Evolutionary conservation across 2,888 invertebrate species (phyloP).

Genomic region (Abrostola triplasia): DNA sequence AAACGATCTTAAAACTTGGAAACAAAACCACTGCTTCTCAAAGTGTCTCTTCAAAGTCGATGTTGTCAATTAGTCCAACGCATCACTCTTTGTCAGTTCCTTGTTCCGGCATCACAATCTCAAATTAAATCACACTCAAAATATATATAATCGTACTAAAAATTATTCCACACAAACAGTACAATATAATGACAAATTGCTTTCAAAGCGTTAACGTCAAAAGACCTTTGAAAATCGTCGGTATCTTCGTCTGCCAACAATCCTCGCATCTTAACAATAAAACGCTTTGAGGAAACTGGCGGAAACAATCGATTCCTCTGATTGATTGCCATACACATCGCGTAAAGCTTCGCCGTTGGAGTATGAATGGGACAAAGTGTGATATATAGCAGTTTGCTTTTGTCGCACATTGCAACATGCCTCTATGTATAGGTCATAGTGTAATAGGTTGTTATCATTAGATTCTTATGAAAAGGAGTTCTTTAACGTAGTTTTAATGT

Average conservation of each 20-base stretch:
- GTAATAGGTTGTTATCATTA: too few species aligned
- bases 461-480: too few species aligned
- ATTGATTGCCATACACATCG: conserved; percentile 54
- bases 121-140: background rate
- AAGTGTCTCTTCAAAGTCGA: too few species aligned
- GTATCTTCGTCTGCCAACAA: conserved; percentile 18
- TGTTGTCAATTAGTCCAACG: too few species aligned
- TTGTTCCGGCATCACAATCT: too few species aligned
- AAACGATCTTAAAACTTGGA: too few species aligned
- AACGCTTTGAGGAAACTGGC: conserved; percentile 43
- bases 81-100: too few species aligned
- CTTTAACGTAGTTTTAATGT: too few species aligned
- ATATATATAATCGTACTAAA: background rate
- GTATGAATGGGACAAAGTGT: conserved; percentile 19
- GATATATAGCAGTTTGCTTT: too few species aligned
- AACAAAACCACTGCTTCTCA: too few species aligned
- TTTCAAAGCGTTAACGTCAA: conserved; percentile 9
- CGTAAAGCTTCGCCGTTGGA: conserved; percentile 24
- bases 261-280: conserved; percentile 41
- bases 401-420: background rate
- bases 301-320: conserved; percentile 57
- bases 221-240: conserved; percentile 23
- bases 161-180: background rate
- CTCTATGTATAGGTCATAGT: too few species aligned
- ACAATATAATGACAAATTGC: conserved; percentile 1